These are phyloP conservation scores for Cotesia chilonis DNA, from an alignment of 1,140 invertebrate species.

Conservation along the genomic window DNA sequence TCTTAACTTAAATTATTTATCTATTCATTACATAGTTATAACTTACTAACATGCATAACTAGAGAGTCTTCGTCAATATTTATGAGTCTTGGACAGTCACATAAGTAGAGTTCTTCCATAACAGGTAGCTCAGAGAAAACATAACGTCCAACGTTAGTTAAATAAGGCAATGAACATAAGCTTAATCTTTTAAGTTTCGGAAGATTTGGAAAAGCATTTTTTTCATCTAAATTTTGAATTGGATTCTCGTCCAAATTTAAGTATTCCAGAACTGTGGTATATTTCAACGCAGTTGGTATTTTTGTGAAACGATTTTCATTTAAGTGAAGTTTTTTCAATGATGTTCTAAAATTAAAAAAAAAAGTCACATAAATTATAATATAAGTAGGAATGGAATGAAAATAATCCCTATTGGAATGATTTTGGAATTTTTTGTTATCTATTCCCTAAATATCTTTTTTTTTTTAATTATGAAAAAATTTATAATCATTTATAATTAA, in stretches of 20 bases:
- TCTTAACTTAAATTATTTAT: background rate
- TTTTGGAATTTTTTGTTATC: too few species aligned
- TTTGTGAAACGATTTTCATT: slow-evolving; percentile 73
- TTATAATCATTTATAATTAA: too few species aligned
- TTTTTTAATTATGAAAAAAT: too few species aligned
- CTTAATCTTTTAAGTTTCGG: slow-evolving; percentile 70
- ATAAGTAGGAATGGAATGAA: too few species aligned
- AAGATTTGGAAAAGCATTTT: slow-evolving; percentile 70
- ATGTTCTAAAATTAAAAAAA: slow-evolving; percentile 51
- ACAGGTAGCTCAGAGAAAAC: slow-evolving; percentile 65
- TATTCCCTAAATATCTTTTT: too few species aligned
- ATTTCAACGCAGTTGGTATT: slow-evolving; percentile 70
- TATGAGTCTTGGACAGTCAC: slow-evolving; percentile 69
- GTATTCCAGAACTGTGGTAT: slow-evolving; percentile 68
- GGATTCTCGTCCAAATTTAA: slow-evolving; percentile 77
- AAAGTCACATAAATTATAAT: background rate
- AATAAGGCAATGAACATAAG: slow-evolving; percentile 70
- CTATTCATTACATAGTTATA: background rate
- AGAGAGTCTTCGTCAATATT: slow-evolving; percentile 68
- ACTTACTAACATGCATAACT: slow-evolving; percentile 44
- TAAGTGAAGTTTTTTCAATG: slow-evolving; percentile 72
- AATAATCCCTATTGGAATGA: too few species aligned
- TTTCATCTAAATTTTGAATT: slow-evolving; percentile 63
- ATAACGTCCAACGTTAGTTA: slow-evolving; percentile 67
- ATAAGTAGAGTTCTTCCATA: slow-evolving; percentile 67